phyloP scores from a whole-genome alignment of 2,888 invertebrate genomes.

The Drosophila testacea region DNA sequence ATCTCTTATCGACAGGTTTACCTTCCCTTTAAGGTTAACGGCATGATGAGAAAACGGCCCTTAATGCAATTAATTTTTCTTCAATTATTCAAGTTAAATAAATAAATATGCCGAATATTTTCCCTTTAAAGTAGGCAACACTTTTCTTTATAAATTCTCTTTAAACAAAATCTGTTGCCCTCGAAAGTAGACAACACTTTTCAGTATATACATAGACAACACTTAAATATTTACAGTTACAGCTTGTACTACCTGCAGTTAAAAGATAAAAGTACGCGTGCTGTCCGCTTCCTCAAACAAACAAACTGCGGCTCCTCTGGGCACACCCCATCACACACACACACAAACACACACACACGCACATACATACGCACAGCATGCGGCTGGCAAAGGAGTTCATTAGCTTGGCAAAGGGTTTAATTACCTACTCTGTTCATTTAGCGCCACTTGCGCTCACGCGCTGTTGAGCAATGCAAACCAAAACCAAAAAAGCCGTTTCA shows the following conservation, averaged over 20 bases:
- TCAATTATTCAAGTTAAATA: neutral
- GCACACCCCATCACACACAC: conserved; percentile 1
- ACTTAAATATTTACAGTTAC: conserved; percentile 75
- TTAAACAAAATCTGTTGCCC: neutral
- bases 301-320: conserved; percentile 16
- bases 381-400: conserved; percentile 76
- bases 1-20: too few species aligned
- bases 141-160: conserved; percentile 8
- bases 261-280: conserved; percentile 72
- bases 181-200: neutral
- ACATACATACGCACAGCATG: conserved; percentile 21
- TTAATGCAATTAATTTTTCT: too few species aligned
- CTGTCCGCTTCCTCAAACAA: conserved; percentile 18
- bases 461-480: conserved; percentile 84
- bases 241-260: conserved; percentile 59
- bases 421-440: conserved; percentile 85
- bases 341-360: conserved; percentile 10
- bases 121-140: conserved; percentile 42
- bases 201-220: conserved; percentile 37
- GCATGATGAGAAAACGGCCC: too few species aligned
- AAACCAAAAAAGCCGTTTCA: conserved; percentile 58
- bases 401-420: conserved; percentile 84
- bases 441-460: conserved; percentile 85
- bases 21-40: too few species aligned
- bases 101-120: neutral